These are phyloP conservation scores for Lepidochrysops patricia DNA, from an alignment of 2,888 invertebrate species.

Conservation along the genomic window DNA sequence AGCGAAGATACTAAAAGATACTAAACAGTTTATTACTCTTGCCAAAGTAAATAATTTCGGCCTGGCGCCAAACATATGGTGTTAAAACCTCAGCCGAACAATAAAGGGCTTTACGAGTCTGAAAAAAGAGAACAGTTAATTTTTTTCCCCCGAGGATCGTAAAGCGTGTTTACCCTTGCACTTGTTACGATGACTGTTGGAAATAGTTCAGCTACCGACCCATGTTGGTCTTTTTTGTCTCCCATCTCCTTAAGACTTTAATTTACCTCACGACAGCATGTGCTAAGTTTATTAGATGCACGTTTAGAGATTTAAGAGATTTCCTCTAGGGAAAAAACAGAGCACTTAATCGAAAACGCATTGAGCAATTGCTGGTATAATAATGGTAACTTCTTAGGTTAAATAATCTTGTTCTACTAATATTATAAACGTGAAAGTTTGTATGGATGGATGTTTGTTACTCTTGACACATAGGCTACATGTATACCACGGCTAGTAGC, in stretches of 20 bases:
- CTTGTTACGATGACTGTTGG: conserved; percentile 57
- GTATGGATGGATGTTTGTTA: no score
- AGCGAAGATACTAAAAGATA: conserved; percentile 27
- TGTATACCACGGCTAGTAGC: no score
- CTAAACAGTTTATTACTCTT: conserved; percentile 10
- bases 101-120: conserved; percentile 45
- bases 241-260: not conserved
- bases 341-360: not conserved
- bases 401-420: no score
- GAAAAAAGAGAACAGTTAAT: conserved; percentile 44
- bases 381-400: no score
- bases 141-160: conserved; percentile 44
- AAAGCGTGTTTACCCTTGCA: conserved; percentile 53
- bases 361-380: not conserved
- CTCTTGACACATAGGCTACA: no score
- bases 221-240: conserved; percentile 11
- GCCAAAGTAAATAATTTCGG: conserved; percentile 13
- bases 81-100: conserved; percentile 38
- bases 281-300: not conserved
- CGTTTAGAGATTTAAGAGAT: not conserved
- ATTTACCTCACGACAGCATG: not conserved
- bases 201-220: conserved; percentile 22
- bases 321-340: not conserved
- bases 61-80: conserved; percentile 63
- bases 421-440: no score